Base-by-base conservation (phyloP, 2,113 vertebrate genomes). In the Donacobius atricapilla region DNA sequence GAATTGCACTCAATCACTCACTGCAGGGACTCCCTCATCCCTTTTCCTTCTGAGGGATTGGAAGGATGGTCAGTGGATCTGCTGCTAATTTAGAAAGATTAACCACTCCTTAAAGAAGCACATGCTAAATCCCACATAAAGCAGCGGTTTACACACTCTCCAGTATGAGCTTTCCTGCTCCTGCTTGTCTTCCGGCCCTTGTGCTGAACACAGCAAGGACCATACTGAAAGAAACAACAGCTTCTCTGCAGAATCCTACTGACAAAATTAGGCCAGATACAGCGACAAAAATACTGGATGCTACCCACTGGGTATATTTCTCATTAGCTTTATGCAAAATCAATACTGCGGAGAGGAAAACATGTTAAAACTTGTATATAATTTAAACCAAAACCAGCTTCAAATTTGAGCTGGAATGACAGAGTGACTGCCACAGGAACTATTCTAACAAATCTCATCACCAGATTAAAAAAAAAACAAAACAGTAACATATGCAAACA, bases 81-180 rank as follows among this genome's bases (percentile, higher is more conserved):
- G 50, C 42, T 66, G 58, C 82, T 93, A 61, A 87, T 90, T 93
- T 77, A 69, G 48, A 85, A 88, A 88, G 84, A 94, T 90, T 92
- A 96, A 61, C 45, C 57, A 54, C 57, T 69, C 84, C 75, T 94
- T 72, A 72, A 72, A 86, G 87, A 70, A 72, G 61, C 58, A 90
- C 82, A 70, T 20, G 10, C 70, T 94, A 87, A 85, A 89, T 91
- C 87, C 48, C 65, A 22, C 47, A 60, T 44, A 64, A 81, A 75
- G 77, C 25, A 79, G 42, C 57, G 90, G 65, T 18, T 65, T 65
- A 72, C 45, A 79, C 42, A 23, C 40, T 79, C 70, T 42, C 50
- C 47, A 64, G 27, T 10, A 61, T 3, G 24, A 68, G 66, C 63
- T 76, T 25, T 89, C n/a, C 73, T 44, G 28, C 69, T 73, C 44